Evolutionary conservation across 2,888 invertebrate species (phyloP), one percentile per base, ranked within the genome.

Genomic region (Drosophila subquinaria): DNA sequence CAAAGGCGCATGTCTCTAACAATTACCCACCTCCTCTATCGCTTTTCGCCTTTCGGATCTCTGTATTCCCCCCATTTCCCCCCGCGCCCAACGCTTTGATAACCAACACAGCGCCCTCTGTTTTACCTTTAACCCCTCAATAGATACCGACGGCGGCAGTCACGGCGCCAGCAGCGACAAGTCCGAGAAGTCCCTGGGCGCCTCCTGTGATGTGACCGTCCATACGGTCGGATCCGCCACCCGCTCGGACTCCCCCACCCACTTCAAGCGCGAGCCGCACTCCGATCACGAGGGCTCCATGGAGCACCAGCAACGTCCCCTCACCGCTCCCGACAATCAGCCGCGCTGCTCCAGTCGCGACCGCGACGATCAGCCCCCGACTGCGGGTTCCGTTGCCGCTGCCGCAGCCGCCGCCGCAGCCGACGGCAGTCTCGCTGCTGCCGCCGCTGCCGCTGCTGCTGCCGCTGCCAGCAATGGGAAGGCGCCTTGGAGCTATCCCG

Each of bases 401-500:
- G 91, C 89, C 1, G 91, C 91, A 4, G 85, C 91, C 1, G 90
- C 90, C 1, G 91, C 89, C 30, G 90, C 91, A 1, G 82, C 90
- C 2, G 91, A 90, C 64, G 90, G 90, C 10, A 90, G 82, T 27
- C 65, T 91, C 53, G 92, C 90, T 8, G 90, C 90, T 9, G 92
- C 90, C 38, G 91, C 90, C 1, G 92, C 90, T 36, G 90, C 88
- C 5, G 92, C 91, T 9, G 92, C 92, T 33, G 87, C 92, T 0
- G 91, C 92, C 36, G 91, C 90, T 50, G 90, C 91, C 30, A 90
- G 90, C 51, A 89, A 90, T 66, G 94, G 94, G 45, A 95, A 95
- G 85, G 94, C 94, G 47, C 92, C 93, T 23, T 96, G 96, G 96
- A 95, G 95, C 82, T 96, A 95, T 93, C 92, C 95, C 38, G 95